A percentile compares a stretch with the other conserved stretches of the same genome.
Evolutionary conservation across 2,888 invertebrate species (phyloP).

Genomic region (Ptilodon capucinus): DNA sequence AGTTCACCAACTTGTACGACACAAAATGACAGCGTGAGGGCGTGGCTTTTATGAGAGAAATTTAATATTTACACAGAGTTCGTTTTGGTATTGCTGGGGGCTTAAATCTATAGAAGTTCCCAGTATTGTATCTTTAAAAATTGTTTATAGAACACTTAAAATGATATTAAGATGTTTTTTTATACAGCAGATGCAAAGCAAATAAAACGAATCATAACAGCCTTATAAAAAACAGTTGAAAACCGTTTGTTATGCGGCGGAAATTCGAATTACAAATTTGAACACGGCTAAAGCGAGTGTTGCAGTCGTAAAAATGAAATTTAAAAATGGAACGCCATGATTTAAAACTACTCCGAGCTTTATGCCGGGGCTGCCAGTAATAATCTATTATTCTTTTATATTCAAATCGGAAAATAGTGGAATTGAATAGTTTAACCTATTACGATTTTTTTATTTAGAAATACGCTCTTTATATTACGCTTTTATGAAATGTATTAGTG

Average conservation of each 20-base stretch:
- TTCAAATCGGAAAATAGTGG: conserved; percentile 20
- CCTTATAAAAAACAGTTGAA: conserved; percentile 20
- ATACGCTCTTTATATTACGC: neutral
- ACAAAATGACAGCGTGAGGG: too few species aligned
- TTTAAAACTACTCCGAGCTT: conserved; percentile 33
- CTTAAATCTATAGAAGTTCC: too few species aligned
- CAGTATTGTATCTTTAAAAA: too few species aligned
- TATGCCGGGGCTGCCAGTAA: conserved; percentile 25
- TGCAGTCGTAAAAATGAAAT: conserved; percentile 38
- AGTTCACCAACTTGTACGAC: too few species aligned
- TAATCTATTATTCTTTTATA: conserved; percentile 23
- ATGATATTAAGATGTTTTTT: too few species aligned
- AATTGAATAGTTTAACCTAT: neutral
- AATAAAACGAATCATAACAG: conserved; percentile 28
- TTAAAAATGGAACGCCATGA: conserved; percentile 33
- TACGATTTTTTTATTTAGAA: neutral
- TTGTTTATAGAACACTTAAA: too few species aligned
- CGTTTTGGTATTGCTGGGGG: too few species aligned
- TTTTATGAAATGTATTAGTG: too few species aligned
- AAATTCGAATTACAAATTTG: conserved; percentile 45
- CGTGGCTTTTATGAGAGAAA: too few species aligned
- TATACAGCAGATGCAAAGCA: conserved; percentile 14
- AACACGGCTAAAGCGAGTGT: conserved; percentile 40
- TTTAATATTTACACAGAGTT: too few species aligned
- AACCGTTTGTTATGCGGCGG: conserved; percentile 36